Evolutionary conservation across 2,113 vertebrate species (phyloP).

Genomic region (Chloropsis cyanopogon): DNA sequence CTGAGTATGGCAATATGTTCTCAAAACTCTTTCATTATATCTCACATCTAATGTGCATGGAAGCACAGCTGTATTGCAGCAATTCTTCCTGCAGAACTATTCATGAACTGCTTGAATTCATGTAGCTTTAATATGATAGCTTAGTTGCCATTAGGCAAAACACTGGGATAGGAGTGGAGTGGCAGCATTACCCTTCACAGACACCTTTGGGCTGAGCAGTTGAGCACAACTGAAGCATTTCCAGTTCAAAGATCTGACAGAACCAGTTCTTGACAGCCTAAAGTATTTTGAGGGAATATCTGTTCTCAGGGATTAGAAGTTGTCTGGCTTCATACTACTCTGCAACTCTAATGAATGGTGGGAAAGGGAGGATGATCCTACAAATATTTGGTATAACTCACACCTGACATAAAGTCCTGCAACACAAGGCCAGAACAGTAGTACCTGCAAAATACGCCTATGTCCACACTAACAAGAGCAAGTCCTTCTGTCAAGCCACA

Average conservation of each 20-base stretch:
- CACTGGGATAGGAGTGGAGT: not conserved
- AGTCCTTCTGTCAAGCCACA: not conserved
- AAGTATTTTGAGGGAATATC: not conserved
- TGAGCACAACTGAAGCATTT: not conserved
- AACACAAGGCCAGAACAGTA: not conserved
- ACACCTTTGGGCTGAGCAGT: not conserved
- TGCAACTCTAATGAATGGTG: not conserved
- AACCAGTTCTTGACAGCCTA: not conserved
- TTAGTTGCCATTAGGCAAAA: slow-evolving; percentile 29
- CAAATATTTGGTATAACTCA: not conserved
- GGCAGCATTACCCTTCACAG: not conserved
- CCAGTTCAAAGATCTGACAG: not conserved
- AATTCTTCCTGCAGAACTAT: not conserved
- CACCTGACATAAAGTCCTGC: not conserved
- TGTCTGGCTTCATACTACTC: not conserved
- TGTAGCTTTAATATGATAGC: not conserved
- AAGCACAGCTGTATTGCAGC: not conserved
- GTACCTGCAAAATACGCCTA: not conserved
- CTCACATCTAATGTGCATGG: not conserved
- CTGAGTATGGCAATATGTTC: not conserved
- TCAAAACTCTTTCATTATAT: not conserved
- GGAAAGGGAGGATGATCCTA: not conserved
- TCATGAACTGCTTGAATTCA: not conserved
- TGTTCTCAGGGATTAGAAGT: not conserved
- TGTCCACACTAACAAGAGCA: not conserved